These are phyloP conservation scores for Neolamprologus fasciatus DNA, from an alignment of 2,113 vertebrate species.

Conservation along the genomic window DNA sequence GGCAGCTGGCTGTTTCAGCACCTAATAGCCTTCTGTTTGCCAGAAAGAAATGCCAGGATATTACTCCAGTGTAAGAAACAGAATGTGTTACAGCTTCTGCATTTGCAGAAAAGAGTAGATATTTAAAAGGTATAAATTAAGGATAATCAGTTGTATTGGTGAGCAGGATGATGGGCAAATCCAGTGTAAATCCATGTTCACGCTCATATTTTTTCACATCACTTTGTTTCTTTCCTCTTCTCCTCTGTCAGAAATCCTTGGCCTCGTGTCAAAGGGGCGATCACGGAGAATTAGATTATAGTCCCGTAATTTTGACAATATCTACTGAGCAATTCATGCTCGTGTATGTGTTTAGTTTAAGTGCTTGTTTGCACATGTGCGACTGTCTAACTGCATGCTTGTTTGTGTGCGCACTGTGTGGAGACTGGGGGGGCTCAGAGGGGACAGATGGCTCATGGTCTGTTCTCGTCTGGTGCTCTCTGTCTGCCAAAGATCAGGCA, in stretches of 20 bases:
- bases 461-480: constrained; percentile 52
- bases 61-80: not conserved
- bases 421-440: constrained; percentile 6
- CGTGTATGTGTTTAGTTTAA: not conserved
- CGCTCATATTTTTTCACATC: not conserved
- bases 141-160: not conserved
- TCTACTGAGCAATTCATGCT: not conserved
- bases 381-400: not conserved
- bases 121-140: not conserved
- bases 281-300: not conserved
- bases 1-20: constrained; percentile 37
- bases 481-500: constrained; percentile 59
- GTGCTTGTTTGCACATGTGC: not conserved
- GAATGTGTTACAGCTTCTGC: not conserved
- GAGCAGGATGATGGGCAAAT: not conserved
- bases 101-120: not conserved
- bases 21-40: constrained; percentile 44
- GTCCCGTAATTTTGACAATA: not conserved
- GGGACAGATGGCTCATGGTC: constrained; percentile 62
- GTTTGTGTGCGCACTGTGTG: not conserved
- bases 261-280: not conserved
- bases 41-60: constrained; percentile 9
- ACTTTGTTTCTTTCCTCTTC: not conserved
- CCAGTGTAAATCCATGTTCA: not conserved
- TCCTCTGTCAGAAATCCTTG: not conserved